Evolutionary conservation across 2,888 invertebrate genomes (phyloP).

Genomic region (Tetropium fuscum): DNA sequence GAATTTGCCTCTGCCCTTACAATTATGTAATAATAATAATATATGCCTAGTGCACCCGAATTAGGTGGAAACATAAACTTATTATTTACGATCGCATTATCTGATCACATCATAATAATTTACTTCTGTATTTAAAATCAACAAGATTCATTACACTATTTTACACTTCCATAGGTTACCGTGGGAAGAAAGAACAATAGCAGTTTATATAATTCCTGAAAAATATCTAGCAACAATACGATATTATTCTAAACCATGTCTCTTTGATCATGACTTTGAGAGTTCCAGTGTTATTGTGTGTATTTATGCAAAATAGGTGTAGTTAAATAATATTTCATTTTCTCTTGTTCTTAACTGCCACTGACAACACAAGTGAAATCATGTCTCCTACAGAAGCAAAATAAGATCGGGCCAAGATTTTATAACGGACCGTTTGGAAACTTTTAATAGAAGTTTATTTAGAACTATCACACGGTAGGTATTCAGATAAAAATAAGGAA

Average conservation of each 20-base stretch:
- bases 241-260: not conserved
- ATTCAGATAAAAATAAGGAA: no score
- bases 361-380: no score
- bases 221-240: not conserved
- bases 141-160: not conserved
- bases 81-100: not conserved
- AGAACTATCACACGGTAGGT: no score
- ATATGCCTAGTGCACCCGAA: no score
- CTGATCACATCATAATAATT: not conserved
- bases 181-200: conserved; percentile 2
- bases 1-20: no score
- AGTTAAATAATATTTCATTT: not conserved
- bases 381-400: no score
- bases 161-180: not conserved
- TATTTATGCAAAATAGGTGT: not conserved
- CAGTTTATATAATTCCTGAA: not conserved
- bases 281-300: not conserved
- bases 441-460: no score
- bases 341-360: not conserved
- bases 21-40: no score
- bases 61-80: no score
- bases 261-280: conserved; percentile 6
- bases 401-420: no score
- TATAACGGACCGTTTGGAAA: no score
- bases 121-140: not conserved